A percentile compares a stretch with the other conserved stretches of the same genome.
Conservation (phyloP, 2,888 invertebrate genomes). For the Sinotaia quadrata region DNA sequence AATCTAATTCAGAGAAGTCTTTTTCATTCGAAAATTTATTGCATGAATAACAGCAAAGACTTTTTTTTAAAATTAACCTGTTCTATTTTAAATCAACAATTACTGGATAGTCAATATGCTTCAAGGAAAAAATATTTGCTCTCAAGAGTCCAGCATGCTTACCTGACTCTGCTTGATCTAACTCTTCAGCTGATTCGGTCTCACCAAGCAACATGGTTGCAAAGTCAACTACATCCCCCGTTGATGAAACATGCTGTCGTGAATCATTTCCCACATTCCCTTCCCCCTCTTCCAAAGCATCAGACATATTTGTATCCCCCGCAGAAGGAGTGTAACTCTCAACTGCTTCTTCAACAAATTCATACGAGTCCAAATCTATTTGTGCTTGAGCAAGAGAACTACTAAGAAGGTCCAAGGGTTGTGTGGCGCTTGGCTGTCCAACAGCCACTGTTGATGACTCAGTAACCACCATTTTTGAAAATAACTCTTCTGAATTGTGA, state of each 20-base stretch:
- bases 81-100: too few species aligned
- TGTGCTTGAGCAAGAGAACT: slow-evolving; percentile 67
- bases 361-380: slow-evolving; percentile 66
- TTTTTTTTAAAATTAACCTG: too few species aligned
- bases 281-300: slow-evolving; percentile 7
- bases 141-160: background rate
- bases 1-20: too few species aligned
- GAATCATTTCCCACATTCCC: background rate
- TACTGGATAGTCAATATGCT: too few species aligned
- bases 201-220: slow-evolving; percentile 10
- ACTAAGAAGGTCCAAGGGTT: slow-evolving; percentile 55
- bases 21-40: too few species aligned
- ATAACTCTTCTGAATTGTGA: too few species aligned
- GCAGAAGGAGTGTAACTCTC: background rate
- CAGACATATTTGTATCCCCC: background rate
- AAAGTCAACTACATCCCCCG: slow-evolving; percentile 10
- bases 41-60: too few species aligned
- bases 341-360: slow-evolving; percentile 60
- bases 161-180: background rate
- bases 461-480: background rate
- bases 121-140: too few species aligned
- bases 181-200: background rate
- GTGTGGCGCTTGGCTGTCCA: background rate
- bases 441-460: slow-evolving; percentile 7
- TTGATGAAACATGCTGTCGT: background rate